These are phyloP conservation scores for Champsocephalus esox DNA, from an alignment of 2,797 vertebrate genomes.

Conservation along the genomic window DNA sequence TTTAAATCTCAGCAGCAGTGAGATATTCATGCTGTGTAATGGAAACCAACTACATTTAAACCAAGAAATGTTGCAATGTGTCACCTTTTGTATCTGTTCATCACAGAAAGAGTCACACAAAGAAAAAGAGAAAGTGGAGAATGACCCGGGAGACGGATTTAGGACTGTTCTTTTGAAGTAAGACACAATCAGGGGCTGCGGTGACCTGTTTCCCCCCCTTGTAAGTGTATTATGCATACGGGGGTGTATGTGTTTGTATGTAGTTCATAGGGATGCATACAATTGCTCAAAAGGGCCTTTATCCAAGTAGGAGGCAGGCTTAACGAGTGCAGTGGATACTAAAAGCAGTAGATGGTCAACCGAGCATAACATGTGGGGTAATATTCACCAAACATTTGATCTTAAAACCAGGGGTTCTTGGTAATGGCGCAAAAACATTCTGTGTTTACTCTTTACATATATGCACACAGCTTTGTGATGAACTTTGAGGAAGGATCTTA, in stretches of 20 bases:
- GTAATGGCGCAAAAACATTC: constrained; percentile 35
- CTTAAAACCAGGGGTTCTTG: constrained; percentile 18
- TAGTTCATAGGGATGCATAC: constrained; percentile 48
- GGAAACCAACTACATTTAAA: constrained; percentile 46
- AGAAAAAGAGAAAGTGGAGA: constrained; percentile 43
- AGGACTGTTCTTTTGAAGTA: constrained; percentile 54
- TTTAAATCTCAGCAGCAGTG: neutral
- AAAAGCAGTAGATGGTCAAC: constrained; percentile 30
- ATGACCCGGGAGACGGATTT: constrained; percentile 48
- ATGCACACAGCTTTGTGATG: neutral
- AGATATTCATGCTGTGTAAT: constrained; percentile 22
- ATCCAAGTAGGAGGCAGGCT: constrained; percentile 47
- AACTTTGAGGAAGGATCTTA: neutral
- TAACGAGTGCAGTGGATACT: constrained; percentile 17
- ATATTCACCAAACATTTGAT: constrained; percentile 22
- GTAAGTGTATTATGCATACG: neutral
- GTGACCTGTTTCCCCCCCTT: constrained; percentile 36
- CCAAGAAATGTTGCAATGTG: constrained; percentile 1
- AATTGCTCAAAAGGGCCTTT: constrained; percentile 34
- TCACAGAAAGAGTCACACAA: constrained; percentile 30
- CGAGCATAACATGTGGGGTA: constrained; percentile 5
- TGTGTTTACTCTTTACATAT: constrained; percentile 1
- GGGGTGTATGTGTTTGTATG: constrained; percentile 31
- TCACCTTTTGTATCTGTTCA: constrained; percentile 40
- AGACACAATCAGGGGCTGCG: constrained; percentile 33